phyloP scores from a whole-genome alignment of 2,113 vertebrate genomes.

The Hemiscyllium ocellatum region DNA sequence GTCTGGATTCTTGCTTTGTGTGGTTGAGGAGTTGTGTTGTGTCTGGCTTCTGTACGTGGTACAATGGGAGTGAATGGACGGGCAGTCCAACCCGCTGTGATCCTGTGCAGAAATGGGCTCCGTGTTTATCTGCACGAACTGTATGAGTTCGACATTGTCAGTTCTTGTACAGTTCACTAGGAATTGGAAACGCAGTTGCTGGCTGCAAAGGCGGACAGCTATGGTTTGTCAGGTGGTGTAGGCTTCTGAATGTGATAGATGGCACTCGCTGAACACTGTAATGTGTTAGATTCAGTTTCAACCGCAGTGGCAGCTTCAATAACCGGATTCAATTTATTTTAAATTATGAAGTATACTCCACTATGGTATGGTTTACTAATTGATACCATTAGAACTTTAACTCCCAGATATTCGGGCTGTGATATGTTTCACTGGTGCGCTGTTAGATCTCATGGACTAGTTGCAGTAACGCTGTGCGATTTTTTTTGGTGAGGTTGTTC shows the following conservation, averaged over 20 bases:
- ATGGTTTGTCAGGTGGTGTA: background rate
- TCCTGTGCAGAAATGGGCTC: background rate
- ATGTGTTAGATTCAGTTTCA: background rate
- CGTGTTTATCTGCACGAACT: background rate
- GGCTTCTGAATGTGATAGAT: background rate
- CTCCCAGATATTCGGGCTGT: background rate
- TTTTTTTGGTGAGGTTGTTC: background rate
- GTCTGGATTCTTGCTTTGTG: slow-evolving; percentile 14
- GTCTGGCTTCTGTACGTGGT: slow-evolving; percentile 6
- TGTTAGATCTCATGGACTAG: background rate
- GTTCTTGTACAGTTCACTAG: background rate
- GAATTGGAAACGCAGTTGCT: background rate
- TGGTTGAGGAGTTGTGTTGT: slow-evolving; percentile 1
- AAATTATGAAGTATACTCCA: background rate
- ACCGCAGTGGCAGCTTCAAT: background rate
- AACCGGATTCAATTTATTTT: background rate
- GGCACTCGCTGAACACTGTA: background rate
- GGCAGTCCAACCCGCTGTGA: background rate
- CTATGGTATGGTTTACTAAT: no score
- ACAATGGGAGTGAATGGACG: slow-evolving; percentile 1
- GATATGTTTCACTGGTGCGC: background rate
- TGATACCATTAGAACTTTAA: background rate
- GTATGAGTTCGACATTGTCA: background rate
- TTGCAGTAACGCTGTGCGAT: background rate
- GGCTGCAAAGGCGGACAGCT: background rate